Base-by-base conservation (phyloP, 2,888 invertebrate species). In the Pseudococcus viburni region DNA sequence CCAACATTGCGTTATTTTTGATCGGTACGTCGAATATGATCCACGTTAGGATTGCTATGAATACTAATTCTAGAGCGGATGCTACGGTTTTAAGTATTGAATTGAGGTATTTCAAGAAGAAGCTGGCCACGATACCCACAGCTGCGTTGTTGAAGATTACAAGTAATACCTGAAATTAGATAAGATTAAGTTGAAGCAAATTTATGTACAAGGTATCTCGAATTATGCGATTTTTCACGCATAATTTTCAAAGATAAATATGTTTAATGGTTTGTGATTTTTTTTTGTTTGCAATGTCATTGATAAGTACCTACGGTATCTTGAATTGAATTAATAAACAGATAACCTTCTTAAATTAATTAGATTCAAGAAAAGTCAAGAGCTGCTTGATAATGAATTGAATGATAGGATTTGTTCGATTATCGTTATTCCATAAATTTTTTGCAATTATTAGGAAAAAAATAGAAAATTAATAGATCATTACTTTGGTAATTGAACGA, bases 11-110 rank as follows among this genome's bases (percentile, higher is more conserved):
- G 91, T 95, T 97, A 89, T 94, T 91, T 91, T 96, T 95, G 90
- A 98, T 96, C 4, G 96, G 94, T 92, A 98, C 97, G 90, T 94
- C 94, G 91, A 98, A 98, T 85, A 98, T 92, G 85, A 97, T 91
- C 93, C 96, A 97, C 90, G 97, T 96, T 0, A 98, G 93, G 17
- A 98, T 93, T 0, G 98, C 98, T 0, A 98, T 98, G 91, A 98
- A 96, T 88, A 98, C 93, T 51, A 98, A 92, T 91, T 98, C 98
- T 90, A 98, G 92, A 17, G 98, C 98, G 92, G 97, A 97, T 0
- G 98, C 98, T 92, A 98, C 98, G 0, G 97, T 98, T 93, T 99
- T 98, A 88, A 98, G 93, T 91, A 99, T 98, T 0, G 98, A 98
- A 92, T 98, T 98, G 90, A 98, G 93, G 90, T 96, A 96, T 91